phyloP scores from a whole-genome alignment of 2,113 vertebrate species.

The Galeopterus variegatus region DNA sequence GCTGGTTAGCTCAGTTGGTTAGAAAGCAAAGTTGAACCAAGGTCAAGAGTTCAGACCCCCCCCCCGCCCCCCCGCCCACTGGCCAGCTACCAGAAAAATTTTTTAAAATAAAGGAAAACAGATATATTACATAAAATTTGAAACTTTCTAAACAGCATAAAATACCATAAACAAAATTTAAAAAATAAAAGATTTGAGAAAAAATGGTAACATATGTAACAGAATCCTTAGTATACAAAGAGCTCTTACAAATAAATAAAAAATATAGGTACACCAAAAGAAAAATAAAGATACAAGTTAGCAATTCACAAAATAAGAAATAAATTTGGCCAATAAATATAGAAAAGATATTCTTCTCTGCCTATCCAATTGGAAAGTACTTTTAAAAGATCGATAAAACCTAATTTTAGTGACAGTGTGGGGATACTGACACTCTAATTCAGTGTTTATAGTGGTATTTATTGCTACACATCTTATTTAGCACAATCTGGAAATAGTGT shows the following conservation, averaged over 20 bases:
- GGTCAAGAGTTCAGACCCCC: too few relatives aligned
- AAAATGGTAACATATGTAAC: slow-evolving; percentile 11
- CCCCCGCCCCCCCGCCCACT: too few relatives aligned
- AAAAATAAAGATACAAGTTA: slow-evolving; percentile 36
- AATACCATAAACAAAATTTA: background rate
- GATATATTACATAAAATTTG: background rate
- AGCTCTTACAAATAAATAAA: slow-evolving; percentile 21
- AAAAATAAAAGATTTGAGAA: background rate
- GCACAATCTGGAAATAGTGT: slow-evolving; percentile 25
- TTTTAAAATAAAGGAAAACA: background rate
- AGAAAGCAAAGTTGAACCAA: too few relatives aligned
- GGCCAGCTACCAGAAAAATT: too few relatives aligned
- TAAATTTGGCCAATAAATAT: slow-evolving; percentile 5
- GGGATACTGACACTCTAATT: background rate
- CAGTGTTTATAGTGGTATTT: background rate
- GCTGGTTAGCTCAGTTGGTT: too few relatives aligned
- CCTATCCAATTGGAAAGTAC: slow-evolving; percentile 39
- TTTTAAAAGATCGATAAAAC: background rate
- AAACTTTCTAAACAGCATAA: slow-evolving; percentile 53
- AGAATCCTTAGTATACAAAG: background rate
- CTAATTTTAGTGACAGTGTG: background rate
- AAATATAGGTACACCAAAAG: background rate
- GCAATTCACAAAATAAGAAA: slow-evolving; percentile 41
- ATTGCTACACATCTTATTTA: background rate
- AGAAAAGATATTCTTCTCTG: slow-evolving; percentile 5